Conservation (phyloP, 2,888 invertebrate genomes). For the Fragum fragum region DNA sequence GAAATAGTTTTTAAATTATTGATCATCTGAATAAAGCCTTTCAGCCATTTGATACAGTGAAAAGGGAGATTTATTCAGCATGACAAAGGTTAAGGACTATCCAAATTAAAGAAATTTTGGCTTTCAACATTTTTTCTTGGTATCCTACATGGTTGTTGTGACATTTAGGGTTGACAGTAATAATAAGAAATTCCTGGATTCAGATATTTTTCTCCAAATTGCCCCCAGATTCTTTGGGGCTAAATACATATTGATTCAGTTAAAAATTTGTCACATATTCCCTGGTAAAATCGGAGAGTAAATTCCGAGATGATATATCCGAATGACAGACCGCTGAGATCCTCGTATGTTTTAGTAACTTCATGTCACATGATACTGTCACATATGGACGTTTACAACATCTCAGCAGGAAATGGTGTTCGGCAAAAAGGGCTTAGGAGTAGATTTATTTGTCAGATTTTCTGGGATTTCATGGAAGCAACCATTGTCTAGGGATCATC, state of each 20-base stretch:
- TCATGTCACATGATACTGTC: slow-evolving; percentile 24
- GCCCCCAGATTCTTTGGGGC: too few species aligned
- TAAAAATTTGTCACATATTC: slow-evolving; percentile 1
- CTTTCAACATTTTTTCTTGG: too few species aligned
- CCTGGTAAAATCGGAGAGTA: not conserved
- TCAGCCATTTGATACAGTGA: too few species aligned
- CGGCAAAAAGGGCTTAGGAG: slow-evolving; percentile 15
- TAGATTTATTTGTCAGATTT: slow-evolving; percentile 28
- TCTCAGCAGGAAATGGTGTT: slow-evolving; percentile 23
- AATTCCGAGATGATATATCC: slow-evolving; percentile 11
- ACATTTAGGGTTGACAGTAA: too few species aligned
- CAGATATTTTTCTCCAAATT: too few species aligned
- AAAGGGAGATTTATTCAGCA: too few species aligned
- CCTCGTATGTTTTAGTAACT: slow-evolving; percentile 16
- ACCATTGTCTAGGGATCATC: not conserved
- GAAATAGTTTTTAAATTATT: too few species aligned
- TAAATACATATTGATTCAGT: not conserved
- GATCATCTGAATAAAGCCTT: too few species aligned
- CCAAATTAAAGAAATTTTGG: too few species aligned
- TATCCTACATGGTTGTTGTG: too few species aligned
- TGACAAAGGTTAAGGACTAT: too few species aligned
- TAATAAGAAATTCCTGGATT: too few species aligned
- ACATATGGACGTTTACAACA: slow-evolving; percentile 21
- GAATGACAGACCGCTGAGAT: slow-evolving; percentile 21
- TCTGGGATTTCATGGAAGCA: slow-evolving; percentile 23